Base-by-base conservation (phyloP, 53 echinoderm and acorn worm species). In the Mesocentrotus franciscanus region DNA sequence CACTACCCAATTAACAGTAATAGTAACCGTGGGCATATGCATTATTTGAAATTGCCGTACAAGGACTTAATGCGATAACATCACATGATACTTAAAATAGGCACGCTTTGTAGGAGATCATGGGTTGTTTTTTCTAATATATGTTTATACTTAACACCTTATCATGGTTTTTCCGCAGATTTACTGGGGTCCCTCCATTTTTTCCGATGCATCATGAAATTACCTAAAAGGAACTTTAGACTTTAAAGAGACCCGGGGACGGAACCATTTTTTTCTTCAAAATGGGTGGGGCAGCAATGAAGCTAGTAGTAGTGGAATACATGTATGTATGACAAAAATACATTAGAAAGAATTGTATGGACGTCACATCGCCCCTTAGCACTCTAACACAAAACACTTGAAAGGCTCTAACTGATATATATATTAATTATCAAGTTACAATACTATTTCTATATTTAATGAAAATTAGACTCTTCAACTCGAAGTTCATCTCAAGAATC, bases 1-100 rank as follows among this genome's bases (percentile, higher is more conserved):
- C 34, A 8, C 32, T 26, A 18, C 10, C 18, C 91, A 91, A 66
- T 91, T 91, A 64, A 58, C 22, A 20, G 1, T 62, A 91, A 91
- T 91, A 66, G 68, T 35, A 58, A 13, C 91, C 64, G 32, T 16
- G 64, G 91, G 91, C 91, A 66, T 22, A 91, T 18, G 91, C n/a
- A 91, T 91, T 66, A 90, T 64, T 62, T 60, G 64, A 64, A 90
- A 90, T 90, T 61, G 64, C 68, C 0, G 4, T 34, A 36, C 61
- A 91, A 90, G 91, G 66, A 64, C 35, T 91, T n/a, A 91, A 91
- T 91, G 35, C 32, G 10, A 58, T 87, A 34, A 22, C 9, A 64
- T 91, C 57, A 58, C 34, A 22, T 79, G 79, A 13, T 29, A 34
- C 60, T 90, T 61, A 61, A 61, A 56, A 61, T 56, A 61, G 90